Conservation (phyloP, 2,797 vertebrate genomes). For the Sebastes itinus region DNA sequence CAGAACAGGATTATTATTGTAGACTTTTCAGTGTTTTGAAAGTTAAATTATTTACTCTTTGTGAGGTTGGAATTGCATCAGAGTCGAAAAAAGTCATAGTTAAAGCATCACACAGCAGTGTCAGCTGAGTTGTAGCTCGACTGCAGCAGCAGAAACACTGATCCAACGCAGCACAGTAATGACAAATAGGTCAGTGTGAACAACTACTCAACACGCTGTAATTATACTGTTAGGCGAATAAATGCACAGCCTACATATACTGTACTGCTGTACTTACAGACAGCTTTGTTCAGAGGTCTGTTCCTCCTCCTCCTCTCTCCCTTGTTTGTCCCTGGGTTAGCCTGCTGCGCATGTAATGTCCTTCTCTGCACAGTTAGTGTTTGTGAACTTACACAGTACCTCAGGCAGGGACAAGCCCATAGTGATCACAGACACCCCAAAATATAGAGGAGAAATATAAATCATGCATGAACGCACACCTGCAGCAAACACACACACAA, state of each 20-base stretch:
- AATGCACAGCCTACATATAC: slow-evolving; percentile 25
- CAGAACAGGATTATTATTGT: background rate
- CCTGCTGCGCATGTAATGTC: slow-evolving; percentile 40
- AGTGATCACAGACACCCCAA: slow-evolving; percentile 36
- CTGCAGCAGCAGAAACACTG: slow-evolving; percentile 4
- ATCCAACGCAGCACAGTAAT: slow-evolving; percentile 30
- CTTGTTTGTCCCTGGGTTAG: slow-evolving; percentile 31
- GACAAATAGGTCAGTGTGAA: slow-evolving; percentile 64
- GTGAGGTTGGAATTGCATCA: background rate
- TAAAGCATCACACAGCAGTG: background rate
- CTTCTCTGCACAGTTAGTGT: slow-evolving; percentile 40
- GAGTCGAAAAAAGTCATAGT: background rate
- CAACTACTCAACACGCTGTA: slow-evolving; percentile 52
- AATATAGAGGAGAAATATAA: slow-evolving; percentile 33
- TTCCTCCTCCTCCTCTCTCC: slow-evolving; percentile 24
- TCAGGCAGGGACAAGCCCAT: slow-evolving; percentile 45
- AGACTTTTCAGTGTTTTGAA: background rate
- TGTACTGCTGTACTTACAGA: slow-evolving; percentile 37
- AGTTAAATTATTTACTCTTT: slow-evolving; percentile 23
- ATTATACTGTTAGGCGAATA: slow-evolving; percentile 57
- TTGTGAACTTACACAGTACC: slow-evolving; percentile 44
- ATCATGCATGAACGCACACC: slow-evolving; percentile 50
- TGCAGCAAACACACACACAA: slow-evolving; percentile 52
- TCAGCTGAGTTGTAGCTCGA: slow-evolving; percentile 11
- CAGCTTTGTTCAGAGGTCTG: slow-evolving; percentile 37